phyloP scores from a whole-genome alignment of 2,113 vertebrate genomes.

The Alouatta palliata region DNA sequence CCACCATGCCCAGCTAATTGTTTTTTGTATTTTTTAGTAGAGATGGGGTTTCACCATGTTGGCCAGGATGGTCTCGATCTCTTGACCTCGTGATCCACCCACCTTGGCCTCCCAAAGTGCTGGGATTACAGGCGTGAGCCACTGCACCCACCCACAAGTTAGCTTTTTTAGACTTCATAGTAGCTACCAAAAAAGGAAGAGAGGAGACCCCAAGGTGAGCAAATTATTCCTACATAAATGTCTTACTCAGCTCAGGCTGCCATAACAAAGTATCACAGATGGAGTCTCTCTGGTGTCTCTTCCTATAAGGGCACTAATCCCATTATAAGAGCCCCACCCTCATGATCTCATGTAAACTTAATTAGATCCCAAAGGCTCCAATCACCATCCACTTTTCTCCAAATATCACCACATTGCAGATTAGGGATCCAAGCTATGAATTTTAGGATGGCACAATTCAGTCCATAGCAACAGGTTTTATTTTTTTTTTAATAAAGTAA shows the following conservation, averaged over 20 bases:
- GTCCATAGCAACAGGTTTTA: neutral
- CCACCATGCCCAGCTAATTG: too few species aligned
- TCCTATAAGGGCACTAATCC: neutral
- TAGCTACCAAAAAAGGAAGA: neutral
- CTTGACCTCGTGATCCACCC: too few species aligned
- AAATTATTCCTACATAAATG: neutral
- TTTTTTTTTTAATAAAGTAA: neutral
- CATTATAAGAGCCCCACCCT: neutral
- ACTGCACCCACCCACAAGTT: too few species aligned
- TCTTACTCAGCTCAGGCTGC: neutral
- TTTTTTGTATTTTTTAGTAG: too few species aligned
- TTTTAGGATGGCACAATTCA: neutral
- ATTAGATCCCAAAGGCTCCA: neutral
- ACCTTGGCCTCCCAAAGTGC: too few species aligned
- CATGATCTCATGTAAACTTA: neutral
- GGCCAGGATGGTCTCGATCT: too few species aligned
- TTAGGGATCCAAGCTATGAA: neutral
- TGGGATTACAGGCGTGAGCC: too few species aligned
- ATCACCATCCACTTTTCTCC: neutral
- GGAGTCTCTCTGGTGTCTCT: neutral
- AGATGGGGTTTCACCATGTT: too few species aligned
- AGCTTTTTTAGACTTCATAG: neutral
- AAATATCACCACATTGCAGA: neutral
- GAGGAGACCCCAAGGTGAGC: neutral
- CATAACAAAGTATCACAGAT: neutral